Percentiles rank a stretch among this genome's conserved stretches.
Evolutionary conservation across 2,888 invertebrate genomes (phyloP).

Genomic region (Neria commutata): DNA sequence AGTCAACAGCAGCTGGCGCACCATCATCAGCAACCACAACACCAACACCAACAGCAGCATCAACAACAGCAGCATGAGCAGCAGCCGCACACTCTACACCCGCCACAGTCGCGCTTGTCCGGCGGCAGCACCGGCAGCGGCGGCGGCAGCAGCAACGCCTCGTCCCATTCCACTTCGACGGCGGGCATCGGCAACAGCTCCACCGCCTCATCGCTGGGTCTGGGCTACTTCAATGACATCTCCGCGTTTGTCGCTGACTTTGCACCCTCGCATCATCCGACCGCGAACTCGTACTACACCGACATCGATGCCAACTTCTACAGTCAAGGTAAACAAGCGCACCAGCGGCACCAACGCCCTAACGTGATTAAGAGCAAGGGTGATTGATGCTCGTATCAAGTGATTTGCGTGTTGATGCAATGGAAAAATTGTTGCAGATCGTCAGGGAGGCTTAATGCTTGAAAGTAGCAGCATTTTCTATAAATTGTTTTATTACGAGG

Average conservation of each 20-base stretch:
- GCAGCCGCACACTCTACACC: conserved; percentile 19
- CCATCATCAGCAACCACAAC: conserved; percentile 33
- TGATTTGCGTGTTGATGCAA: too few species aligned
- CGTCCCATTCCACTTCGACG: conserved; percentile 46
- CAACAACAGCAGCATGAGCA: conserved; percentile 32
- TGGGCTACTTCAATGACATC: conserved; percentile 55
- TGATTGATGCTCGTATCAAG: too few species aligned
- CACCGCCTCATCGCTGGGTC: conserved; percentile 52
- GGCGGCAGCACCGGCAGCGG: conserved; percentile 56
- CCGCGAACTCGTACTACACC: conserved; percentile 52
- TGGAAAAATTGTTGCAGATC: too few species aligned
- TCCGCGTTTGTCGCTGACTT: conserved; percentile 58
- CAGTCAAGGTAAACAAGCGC: conserved; percentile 57
- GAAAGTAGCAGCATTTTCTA: too few species aligned
- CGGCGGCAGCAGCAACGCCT: conserved; percentile 37
- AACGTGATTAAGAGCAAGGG: too few species aligned
- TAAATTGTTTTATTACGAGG: too few species aligned
- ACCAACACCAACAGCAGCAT: conserved; percentile 24
- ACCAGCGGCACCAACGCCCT: too few species aligned
- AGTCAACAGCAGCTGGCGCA: conserved; percentile 31
- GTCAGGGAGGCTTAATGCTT: too few species aligned
- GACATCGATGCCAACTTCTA: conserved; percentile 61
- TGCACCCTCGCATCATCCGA: conserved; percentile 45
- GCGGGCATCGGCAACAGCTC: conserved; percentile 37
- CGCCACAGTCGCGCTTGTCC: conserved; percentile 44